Base-by-base conservation (phyloP, 2,797 vertebrate genomes). In the Etheostoma nigrum region DNA sequence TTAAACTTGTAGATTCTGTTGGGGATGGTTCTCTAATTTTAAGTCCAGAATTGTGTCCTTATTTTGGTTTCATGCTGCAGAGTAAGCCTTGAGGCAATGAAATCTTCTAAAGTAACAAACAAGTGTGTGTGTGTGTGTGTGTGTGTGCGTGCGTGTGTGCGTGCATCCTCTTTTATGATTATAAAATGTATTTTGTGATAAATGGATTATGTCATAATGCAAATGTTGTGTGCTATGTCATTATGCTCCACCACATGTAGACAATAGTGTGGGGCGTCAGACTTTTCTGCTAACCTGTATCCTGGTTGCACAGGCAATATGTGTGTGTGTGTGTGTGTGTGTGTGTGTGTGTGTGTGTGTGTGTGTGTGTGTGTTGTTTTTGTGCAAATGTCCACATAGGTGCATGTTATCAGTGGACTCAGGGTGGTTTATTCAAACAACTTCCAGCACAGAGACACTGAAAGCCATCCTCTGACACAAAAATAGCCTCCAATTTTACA, bases 351-450 rank as follows among this genome's bases (percentile, higher is more conserved):
- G 53, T 44, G 59, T 61, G 58, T 25, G 40, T 58, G 18, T 74
- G 23, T 30, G 49, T 61, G 52, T 44, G 27, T 71, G 21, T 19
- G 4, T 33, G 23, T 48, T 47, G 59, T 49, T 36, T 30, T 47
- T 3, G 16, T 4, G 14, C 4, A 5, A 52, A 2, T 25, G 64
- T 52, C 19, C 12, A 47, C 16, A 19, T 42, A 8, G 16, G 42
- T 1, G 6, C 6, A 40, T 45, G 63, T 81, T 89, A 88, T 90
- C 86, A 74, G 30, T 74, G 52, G 36, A 6, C 10, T 69, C 69
- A 67, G 67, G 67, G 1, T 70, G 75, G 62, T 55, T 74, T 78
- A 45, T 76, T 67, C 82, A 92, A 89, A 91, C 51, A 72, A 61
- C 52, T 44, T 44, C 30, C 4, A 54, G 11, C 21, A 67, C 27